Conservation (phyloP, 2,888 invertebrate species). For the Actias luna region DNA sequence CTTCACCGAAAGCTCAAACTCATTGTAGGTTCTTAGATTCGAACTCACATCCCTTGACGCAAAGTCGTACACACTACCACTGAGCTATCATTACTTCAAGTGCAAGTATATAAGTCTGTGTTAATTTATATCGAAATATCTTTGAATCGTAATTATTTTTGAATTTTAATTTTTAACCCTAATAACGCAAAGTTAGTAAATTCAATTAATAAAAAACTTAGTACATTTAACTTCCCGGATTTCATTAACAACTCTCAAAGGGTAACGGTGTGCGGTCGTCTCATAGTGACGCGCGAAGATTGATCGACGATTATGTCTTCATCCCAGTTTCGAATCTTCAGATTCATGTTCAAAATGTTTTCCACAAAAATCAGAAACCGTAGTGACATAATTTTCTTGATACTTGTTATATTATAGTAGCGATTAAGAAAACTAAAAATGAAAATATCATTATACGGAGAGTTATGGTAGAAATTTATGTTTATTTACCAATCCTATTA, state of each 20-base stretch:
- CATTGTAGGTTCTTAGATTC: too few relatives aligned
- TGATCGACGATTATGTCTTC: conserved; percentile 76
- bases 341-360: conserved; percentile 12
- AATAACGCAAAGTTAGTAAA: background rate
- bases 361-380: background rate
- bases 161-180: too few relatives aligned
- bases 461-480: too few relatives aligned
- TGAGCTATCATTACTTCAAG: too few relatives aligned
- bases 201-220: background rate
- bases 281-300: conserved; percentile 58
- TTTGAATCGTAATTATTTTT: too few relatives aligned
- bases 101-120: too few relatives aligned
- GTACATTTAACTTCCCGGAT: background rate
- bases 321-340: conserved; percentile 37
- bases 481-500: too few relatives aligned
- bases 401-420: conserved; percentile 23
- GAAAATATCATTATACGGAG: background rate
- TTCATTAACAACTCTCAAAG: conserved; percentile 18
- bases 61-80: too few relatives aligned
- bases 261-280: conserved; percentile 67
- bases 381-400: conserved; percentile 24
- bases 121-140: too few relatives aligned
- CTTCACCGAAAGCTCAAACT: too few relatives aligned
- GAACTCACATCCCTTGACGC: too few relatives aligned
- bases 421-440: background rate